phyloP scores from a whole-genome alignment of 1,140 invertebrate genomes.

The Chrysomallon squamiferum region DNA sequence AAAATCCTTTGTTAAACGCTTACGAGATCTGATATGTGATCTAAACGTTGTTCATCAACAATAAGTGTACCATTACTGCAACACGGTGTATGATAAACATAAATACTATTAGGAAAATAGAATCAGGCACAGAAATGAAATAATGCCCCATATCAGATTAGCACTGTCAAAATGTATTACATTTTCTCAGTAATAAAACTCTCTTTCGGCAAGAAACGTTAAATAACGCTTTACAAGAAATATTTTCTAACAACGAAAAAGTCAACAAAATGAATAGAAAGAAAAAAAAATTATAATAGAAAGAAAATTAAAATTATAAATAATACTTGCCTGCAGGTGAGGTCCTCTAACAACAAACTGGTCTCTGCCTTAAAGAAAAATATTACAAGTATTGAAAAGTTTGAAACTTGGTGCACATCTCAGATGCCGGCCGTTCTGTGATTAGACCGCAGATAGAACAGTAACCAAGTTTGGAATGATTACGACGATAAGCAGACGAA shows the following conservation, averaged over 20 bases:
- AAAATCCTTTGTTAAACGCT: neutral
- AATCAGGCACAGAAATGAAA: slow-evolving; percentile 4
- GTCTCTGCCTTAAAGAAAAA: slow-evolving; percentile 4
- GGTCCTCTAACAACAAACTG: neutral
- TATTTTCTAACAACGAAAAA: neutral
- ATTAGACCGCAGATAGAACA: slow-evolving; percentile 18
- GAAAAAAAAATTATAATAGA: neutral
- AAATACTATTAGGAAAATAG: slow-evolving; percentile 6
- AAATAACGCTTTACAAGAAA: neutral
- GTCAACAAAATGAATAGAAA: neutral
- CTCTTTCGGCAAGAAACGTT: neutral
- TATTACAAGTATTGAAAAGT: slow-evolving; percentile 5
- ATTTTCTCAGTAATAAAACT: neutral
- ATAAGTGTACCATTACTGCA: neutral
- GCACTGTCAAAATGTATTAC: neutral
- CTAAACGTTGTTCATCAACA: slow-evolving; percentile 2
- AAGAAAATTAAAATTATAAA: neutral
- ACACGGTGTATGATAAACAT: slow-evolving; percentile 3
- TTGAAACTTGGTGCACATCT: neutral
- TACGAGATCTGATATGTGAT: neutral
- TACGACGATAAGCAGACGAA: neutral
- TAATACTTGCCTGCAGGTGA: neutral
- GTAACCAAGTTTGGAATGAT: slow-evolving; percentile 19
- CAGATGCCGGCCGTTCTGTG: neutral
- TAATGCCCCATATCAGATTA: slow-evolving; percentile 4